Evolutionary conservation across 2,888 invertebrate species (phyloP), one percentile per base, ranked within the genome.

Genomic region (Spatulosminthurus flaviceps): DNA sequence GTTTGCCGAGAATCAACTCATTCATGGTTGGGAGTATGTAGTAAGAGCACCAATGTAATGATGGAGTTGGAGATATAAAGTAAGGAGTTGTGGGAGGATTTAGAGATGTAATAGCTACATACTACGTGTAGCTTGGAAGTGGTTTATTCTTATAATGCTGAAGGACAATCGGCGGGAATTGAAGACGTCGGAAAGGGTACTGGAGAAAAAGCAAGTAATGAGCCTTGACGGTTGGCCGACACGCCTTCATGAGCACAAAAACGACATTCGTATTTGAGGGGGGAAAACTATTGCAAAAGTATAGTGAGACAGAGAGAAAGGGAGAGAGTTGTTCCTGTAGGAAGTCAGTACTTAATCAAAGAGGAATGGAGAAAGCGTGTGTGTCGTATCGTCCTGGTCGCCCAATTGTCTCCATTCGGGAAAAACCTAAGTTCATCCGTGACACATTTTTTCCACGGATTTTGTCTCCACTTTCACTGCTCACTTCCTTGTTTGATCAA

Each of bases 141-240:
- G 9, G 5, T 7, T 9, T 34, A 9, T 34, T 7, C 4, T 7
- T 5, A 51, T 4, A 13, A 19, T 51, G 19, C n/a, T 11, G n/a
- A 51, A 51, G 51, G 51, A 51, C 51, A 51, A 16, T 51, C 51
- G 51, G 51, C 16, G 51, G 51, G 51, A 51, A 51, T 51, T 13
- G 51, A 51, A 51, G 51, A 51, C 51, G 51, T 51, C 16, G 51
- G 19, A 51, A 51, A 51, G 16, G 51, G 51, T 51, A 19, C 51
- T 51, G 51, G 16, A 51, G 51, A 51, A 51, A 51, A 26, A 77
- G 77, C 71, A 60, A 77, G 77, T 77, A 77, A 77, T 77, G 77
- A 77, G 77, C 77, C 77, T 77, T 77, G 77, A 77, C 69, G 77
- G 67, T 77, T 70, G 77, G 60, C 77, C 77, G 77, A 77, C 77